phyloP scores from a whole-genome alignment of 1,140 invertebrate genomes.

The Zaprionus vittiger region DNA sequence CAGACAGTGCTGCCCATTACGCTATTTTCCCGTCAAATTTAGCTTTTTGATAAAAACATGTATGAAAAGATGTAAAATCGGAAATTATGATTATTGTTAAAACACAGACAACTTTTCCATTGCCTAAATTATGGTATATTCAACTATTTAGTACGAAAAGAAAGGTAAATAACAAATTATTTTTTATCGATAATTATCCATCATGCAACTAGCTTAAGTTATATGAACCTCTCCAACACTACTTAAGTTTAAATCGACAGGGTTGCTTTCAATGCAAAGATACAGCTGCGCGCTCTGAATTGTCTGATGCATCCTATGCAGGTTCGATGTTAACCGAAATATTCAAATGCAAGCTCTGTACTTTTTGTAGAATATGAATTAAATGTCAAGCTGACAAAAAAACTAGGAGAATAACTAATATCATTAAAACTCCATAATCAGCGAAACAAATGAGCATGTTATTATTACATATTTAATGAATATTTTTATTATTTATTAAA shows the following conservation, averaged over 20 bases:
- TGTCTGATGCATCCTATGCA: not conserved
- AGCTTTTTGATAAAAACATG: not conserved
- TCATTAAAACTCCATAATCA: not conserved
- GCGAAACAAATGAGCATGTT: not conserved
- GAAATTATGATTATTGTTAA: not conserved
- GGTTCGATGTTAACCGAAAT: not conserved
- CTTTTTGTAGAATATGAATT: not conserved
- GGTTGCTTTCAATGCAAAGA: conserved; percentile 30
- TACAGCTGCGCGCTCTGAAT: not conserved
- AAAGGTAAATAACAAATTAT: not conserved
- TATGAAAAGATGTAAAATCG: not conserved
- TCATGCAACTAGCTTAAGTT: not conserved
- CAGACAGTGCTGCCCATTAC: not conserved
- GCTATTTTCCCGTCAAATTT: conserved; percentile 2
- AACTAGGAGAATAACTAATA: not conserved
- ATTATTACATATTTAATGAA: conserved; percentile 38
- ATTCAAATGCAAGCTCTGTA: not conserved
- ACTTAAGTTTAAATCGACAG: conserved; percentile 15
- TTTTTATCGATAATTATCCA: not conserved
- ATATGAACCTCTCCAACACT: not conserved
- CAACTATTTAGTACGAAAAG: not conserved
- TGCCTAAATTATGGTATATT: not conserved
- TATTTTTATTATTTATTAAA: conserved; percentile 52
- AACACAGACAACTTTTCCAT: not conserved
- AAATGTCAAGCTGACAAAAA: not conserved